Evolutionary conservation across 2,888 invertebrate genomes (phyloP).

Genomic region (Hetaerina titia): DNA sequence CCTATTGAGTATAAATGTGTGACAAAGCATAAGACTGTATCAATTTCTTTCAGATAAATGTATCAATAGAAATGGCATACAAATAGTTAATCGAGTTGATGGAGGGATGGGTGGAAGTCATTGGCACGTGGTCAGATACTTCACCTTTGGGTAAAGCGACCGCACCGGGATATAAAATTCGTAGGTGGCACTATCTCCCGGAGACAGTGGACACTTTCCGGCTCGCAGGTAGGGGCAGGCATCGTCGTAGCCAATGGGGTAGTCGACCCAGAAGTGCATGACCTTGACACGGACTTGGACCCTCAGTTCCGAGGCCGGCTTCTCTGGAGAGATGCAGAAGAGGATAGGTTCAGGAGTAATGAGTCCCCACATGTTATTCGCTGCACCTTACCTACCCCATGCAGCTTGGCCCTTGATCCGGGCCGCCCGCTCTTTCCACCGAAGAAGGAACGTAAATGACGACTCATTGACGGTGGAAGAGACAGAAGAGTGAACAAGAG

Average conservation of each 20-base stretch:
- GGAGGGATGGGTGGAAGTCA: neutral
- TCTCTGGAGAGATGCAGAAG: neutral
- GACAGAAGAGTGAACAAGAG: too few species aligned
- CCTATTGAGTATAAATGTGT: too few species aligned
- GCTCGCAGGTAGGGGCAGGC: neutral
- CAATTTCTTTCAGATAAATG: too few species aligned
- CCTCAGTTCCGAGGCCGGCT: neutral
- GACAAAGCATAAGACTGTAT: too few species aligned
- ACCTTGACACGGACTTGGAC: neutral
- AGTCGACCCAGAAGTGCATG: slow-evolving; percentile 27
- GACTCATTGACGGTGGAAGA: too few species aligned
- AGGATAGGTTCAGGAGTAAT: neutral
- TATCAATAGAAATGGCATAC: too few species aligned
- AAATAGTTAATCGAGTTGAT: too few species aligned
- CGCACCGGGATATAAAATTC: slow-evolving; percentile 47
- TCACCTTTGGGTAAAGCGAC: neutral
- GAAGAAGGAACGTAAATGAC: too few species aligned
- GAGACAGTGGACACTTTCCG: slow-evolving; percentile 12
- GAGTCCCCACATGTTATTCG: too few species aligned
- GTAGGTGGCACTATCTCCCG: slow-evolving; percentile 11
- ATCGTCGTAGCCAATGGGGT: slow-evolving; percentile 49
- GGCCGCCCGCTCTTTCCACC: too few species aligned
- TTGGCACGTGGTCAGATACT: neutral
- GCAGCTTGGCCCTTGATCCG: too few species aligned
- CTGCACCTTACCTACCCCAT: too few species aligned